Conservation (phyloP, 2,888 invertebrate species). For the Eupithecia dodoneata region DNA sequence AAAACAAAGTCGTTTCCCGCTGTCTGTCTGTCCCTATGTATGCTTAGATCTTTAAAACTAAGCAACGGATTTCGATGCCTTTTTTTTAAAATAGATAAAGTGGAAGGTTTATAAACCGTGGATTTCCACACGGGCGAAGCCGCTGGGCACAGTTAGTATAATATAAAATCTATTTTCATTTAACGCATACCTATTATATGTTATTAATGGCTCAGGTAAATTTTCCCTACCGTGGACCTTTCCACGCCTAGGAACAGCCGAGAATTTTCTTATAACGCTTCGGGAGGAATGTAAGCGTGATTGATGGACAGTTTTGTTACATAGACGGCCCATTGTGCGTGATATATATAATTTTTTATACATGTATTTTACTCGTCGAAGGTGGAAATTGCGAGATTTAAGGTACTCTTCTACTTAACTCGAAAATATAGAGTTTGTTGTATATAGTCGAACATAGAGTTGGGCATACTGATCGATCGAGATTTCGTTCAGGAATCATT, state of each 20-base stretch:
- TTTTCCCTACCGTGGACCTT: neutral
- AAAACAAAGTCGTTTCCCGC: too few species aligned
- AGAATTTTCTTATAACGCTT: slow-evolving; percentile 50
- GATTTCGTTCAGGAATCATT: neutral
- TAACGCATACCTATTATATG: too few species aligned
- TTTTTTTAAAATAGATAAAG: too few species aligned
- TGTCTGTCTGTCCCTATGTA: too few species aligned
- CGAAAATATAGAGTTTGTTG: neutral
- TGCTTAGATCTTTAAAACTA: too few species aligned
- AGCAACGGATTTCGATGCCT: too few species aligned
- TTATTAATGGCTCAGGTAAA: slow-evolving; percentile 11
- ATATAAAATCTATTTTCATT: too few species aligned
- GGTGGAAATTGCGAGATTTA: neutral
- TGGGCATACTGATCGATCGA: neutral
- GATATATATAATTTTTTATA: slow-evolving; percentile 25
- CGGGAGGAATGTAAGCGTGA: slow-evolving; percentile 50
- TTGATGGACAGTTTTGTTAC: slow-evolving; percentile 57
- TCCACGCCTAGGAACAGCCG: neutral
- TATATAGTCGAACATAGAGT: neutral
- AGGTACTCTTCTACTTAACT: neutral
- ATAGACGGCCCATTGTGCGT: slow-evolving; percentile 52
- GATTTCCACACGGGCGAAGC: too few species aligned
- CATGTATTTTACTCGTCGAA: neutral
- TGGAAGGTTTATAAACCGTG: too few species aligned
- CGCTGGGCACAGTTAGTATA: too few species aligned